Base-by-base conservation (phyloP, 2,888 invertebrate genomes). In the Xestia ashworthii region DNA sequence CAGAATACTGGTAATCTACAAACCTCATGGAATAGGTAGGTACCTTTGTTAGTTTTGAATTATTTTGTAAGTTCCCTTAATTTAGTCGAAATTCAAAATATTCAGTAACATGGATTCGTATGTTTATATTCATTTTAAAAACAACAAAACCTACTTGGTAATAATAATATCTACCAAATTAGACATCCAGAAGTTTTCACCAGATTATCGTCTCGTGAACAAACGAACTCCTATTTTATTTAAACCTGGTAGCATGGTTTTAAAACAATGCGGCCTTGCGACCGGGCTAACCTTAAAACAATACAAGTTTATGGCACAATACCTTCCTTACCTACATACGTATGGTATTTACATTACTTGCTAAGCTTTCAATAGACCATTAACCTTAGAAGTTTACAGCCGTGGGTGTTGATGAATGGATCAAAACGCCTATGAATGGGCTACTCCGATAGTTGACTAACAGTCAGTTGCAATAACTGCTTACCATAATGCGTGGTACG, bases 391-490 rank as follows among this genome's bases (percentile, higher is more conserved):
- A 25, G 65, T 41, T 44, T 65, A 44, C n/a, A 8, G 3, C 8
- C 41, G 88, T 89, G 84, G 88, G 89, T 80, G 89, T 78, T 76
- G 81, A 86, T 82, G 89, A 87, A 88, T 89, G 82, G 84, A 72
- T 70, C 71, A 71, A 53, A 53, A 74, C 46, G 80, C 76, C 77
- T 81, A 77, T 88, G 83, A 85, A 85, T 87, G 87, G 68, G 66
- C 67, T 66, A 65, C 81, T 71, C 66, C 46, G 50, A 73, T 48
- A n/a, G 71, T 62, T 74, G 73, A 60, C 64, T 85, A 81, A 85
- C 41, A 73, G 73, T 60, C 4, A 41, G 77, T 73, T 79, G 87
- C 80, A 78, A 67, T 74, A 55, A 46, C 71, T 80, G 74, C 46
- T 88, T 86, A 80, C 46, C 88, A 88, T 89, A 86, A 81, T 80